Evolutionary conservation across 2,888 invertebrate genomes (phyloP), one percentile per base, ranked within the genome.

Genomic region (Listrodromus nycthemerus): DNA sequence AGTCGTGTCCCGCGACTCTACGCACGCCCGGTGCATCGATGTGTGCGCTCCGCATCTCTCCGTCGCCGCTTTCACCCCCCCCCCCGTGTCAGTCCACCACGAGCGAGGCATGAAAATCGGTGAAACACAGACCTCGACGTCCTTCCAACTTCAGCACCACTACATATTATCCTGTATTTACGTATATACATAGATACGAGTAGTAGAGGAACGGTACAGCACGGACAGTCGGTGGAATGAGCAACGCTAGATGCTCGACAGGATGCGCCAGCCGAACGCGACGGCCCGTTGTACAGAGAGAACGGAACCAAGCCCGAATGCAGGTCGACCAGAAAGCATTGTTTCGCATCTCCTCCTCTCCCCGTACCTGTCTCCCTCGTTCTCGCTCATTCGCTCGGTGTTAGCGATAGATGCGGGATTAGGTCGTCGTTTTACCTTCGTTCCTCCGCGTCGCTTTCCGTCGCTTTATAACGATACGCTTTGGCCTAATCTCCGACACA

Each of bases 311-410:
- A 86, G 70, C 73, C 69, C 82, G 80, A 85, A 87, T 86, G 80
- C 85, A 86, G 85, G 86, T 86, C 85, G 85, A 81, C 76, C 83
- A 81, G 85, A 83, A 86, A 83, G 75, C 81, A 79, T 83, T 85
- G 80, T 84, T 82, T 81, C 71, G 71, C 69, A 67, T 82, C 77
- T 82, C 80, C 75, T 16, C 41, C 41, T 45, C 41, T 45, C 41
- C 13, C 1, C 41, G 41, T 16, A 16, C 41, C 41, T 4, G 78
- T 80, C 75, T 80, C 48, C 66, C 73, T 70, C 77, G 70, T 70
- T 63, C 70, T 69, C 58, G 24, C 77, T 45, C 71, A 50, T 71
- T 67, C 48, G 37, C 71, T 77, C 48, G 24, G 58, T 37, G 58
- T 48, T 45, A 33, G 63, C 83, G 80, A 80, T 83, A 63, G 83